Evolutionary conservation across 1,140 invertebrate genomes (phyloP), one percentile per base, ranked within the genome.

Genomic region (Potamilus streckersoni): DNA sequence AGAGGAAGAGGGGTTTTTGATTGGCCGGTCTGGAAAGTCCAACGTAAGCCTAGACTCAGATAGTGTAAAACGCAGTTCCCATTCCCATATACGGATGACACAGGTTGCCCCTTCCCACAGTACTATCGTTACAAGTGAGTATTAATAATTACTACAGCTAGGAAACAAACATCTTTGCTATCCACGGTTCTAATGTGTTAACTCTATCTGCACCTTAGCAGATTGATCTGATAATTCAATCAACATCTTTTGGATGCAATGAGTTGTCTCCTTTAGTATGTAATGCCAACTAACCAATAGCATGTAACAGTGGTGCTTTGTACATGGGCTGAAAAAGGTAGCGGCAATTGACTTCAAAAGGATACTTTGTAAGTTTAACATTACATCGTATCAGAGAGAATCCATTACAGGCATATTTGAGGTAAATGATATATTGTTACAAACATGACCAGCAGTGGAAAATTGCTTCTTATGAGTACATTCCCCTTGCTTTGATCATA

Each of bases 91-190:
- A 16, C 59, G 71, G 5, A 78, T 73, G 27, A 74, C 76, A 59
- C 70, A 77, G 63, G 75, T 78, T 14, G 76, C 74, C 2, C 71
- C 76, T 19, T 69, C 59, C 49, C 63, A 73, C 27, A 74, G 71
- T 60, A 65, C 64, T 6, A 67, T 73, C 3, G 20, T 73, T 19
- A 56, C 57, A 0, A 61, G 76, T 78, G 58, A 12, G 74, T 75
- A 62, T 11, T 49, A 49, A 49, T 55, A 55, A 23, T 38, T 60
- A 15, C 27, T 23, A 23, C 13, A 55, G 20, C 20, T 64, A 27
- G 20, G 17, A 20, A 31, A 16, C 31, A 27, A 63, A 19, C 17
- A 11, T 12, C 8, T 11, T 23, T 27, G 11, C 20, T 63, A 3
- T 11, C 58, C 19, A n/a, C 8, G 68, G 20, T 56, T 56, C 31